Evolutionary conservation across 2,888 invertebrate species (phyloP).

Genomic region (Galeopsomyia nigrocyanea): DNA sequence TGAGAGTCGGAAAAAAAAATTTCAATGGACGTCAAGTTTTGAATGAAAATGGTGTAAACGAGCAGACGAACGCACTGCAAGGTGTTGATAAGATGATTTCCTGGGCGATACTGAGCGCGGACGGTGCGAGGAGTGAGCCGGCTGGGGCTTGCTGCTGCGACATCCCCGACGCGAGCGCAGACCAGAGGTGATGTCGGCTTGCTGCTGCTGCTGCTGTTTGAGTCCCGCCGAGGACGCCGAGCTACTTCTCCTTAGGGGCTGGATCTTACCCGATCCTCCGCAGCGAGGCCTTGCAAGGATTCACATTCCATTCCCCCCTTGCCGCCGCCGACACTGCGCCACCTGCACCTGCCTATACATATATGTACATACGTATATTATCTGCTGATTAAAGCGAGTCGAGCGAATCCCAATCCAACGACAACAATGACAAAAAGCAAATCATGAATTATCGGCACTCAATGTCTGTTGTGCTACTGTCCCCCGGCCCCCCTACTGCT

Average conservation of each 20-base stretch:
- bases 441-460: too few species aligned
- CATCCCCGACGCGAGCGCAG: constrained; percentile 46
- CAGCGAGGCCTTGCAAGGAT: constrained; percentile 17
- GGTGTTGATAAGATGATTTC: constrained; percentile 35
- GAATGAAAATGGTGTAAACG: too few species aligned
- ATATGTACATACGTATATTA: too few species aligned
- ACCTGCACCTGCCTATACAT: neutral
- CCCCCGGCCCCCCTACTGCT: too few species aligned
- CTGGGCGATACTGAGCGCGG: constrained; percentile 40
- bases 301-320: constrained; percentile 19
- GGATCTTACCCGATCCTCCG: constrained; percentile 35
- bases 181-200: constrained; percentile 36
- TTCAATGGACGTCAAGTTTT: neutral
- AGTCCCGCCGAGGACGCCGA: constrained; percentile 41
- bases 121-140: constrained; percentile 30
- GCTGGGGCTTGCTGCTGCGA: constrained; percentile 23
- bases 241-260: constrained; percentile 41
- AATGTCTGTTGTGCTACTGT: too few species aligned
- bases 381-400: neutral
- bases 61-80: neutral
- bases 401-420: neutral
- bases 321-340: too few species aligned
- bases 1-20: neutral
- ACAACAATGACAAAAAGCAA: constrained; percentile 23
- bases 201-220: constrained; percentile 20